Evolutionary conservation across 2,797 vertebrate genomes (phyloP), one percentile per base, ranked within the genome.

Genomic region (Crocidura indochinensis): DNA sequence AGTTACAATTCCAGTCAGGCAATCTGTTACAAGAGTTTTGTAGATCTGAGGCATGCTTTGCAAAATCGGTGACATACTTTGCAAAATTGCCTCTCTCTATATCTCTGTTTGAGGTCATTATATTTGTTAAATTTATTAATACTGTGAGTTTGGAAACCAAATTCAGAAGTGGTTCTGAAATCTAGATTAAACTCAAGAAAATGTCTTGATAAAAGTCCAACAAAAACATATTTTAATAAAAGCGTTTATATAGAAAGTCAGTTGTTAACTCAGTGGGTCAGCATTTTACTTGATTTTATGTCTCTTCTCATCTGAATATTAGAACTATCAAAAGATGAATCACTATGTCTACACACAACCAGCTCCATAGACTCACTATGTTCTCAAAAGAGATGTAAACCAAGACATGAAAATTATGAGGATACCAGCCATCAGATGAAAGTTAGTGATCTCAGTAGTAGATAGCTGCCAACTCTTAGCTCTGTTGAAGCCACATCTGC

Each of bases 1-100:
- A 92, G 64, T 64, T 38, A 47, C 96, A 95, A 94, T 65, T 91
- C 88, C 19, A 92, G 65, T 29, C 62, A 82, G 44, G 75, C 49
- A 84, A 78, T 78, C 68, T 81, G 69, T 74, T 85, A 91, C 56
- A 80, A 90, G 79, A 83, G 27, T 93, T 93, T 75, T 72, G 56
- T 53, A 75, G 82, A 88, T 90, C 38, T 38, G 38, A 38, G 38
- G 5, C 38, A 38, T 38, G 38, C 5, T 38, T 38, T 38, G 38
- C 76, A 83, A 77, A 91, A 75, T 64, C 64, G 46, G 53, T 72
- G 53, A 56, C 17, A 26, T 49, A 27, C 72, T 15, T 31, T 38
- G 46, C 74, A 31, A 73, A 75, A 76, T 53, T 77, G 27, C 67
- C 27, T 89, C 79, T 38, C 27, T 60, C 24, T 14, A 27, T 60